A percentile compares a stretch with the other conserved stretches of the same genome.
phyloP scores from a whole-genome alignment of 2,888 invertebrate genomes.

The Hypselothyrea guttata region DNA sequence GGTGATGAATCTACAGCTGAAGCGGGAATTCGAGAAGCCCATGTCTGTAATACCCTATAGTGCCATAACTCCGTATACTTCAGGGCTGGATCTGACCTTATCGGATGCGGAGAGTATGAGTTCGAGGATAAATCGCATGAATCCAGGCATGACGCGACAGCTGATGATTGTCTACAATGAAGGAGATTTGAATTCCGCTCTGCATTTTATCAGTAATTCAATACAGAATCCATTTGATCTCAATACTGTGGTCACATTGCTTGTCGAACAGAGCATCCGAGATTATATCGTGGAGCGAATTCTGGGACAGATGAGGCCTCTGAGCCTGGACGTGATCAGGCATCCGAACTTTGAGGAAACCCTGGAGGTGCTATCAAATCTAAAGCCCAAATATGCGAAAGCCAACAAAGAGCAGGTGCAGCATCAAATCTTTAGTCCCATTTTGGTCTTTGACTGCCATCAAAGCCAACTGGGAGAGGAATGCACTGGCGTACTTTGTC shows the following conservation, averaged over 20 bases:
- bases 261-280: conserved; percentile 41
- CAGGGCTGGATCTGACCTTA: not conserved
- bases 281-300: conserved; percentile 37
- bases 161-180: conserved; percentile 47
- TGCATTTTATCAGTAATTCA: conserved; percentile 38
- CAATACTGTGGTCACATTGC: conserved; percentile 30
- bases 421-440: conserved; percentile 20
- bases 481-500: conserved; percentile 35
- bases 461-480: conserved; percentile 21
- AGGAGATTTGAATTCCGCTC: conserved; percentile 52
- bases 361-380: not conserved
- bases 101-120: not conserved
- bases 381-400: conserved; percentile 1
- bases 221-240: conserved; percentile 37
- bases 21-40: too few relatives aligned
- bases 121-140: not conserved
- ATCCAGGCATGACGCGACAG: conserved; percentile 22
- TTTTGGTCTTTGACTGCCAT: conserved; percentile 24
- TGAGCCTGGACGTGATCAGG: not conserved
- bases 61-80: too few relatives aligned
- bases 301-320: conserved; percentile 3
- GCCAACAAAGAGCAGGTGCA: not conserved
- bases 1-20: conserved; percentile 13
- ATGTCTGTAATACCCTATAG: too few relatives aligned
- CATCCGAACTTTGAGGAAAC: conserved; percentile 27